These are phyloP conservation scores for Furcifer pardalis DNA, from an alignment of 2,797 vertebrate genomes.

Conservation along the genomic window DNA sequence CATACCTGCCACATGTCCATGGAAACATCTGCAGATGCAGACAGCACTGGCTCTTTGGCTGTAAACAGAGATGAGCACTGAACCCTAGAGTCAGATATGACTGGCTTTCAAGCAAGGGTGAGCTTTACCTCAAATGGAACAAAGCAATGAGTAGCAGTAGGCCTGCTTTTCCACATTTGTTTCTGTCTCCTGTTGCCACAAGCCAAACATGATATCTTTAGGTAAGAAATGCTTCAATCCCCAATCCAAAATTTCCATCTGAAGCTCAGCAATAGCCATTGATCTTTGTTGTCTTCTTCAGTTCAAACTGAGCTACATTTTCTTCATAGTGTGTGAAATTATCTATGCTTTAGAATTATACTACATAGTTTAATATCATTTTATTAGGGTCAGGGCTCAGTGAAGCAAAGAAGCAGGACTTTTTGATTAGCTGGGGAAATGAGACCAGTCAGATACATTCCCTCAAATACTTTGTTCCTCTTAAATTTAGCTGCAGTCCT, in stretches of 20 bases:
- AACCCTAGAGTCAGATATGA: too few relatives aligned
- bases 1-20: too few relatives aligned
- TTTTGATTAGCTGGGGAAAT: too few relatives aligned
- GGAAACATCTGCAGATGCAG: too few relatives aligned
- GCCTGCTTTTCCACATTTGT: background rate
- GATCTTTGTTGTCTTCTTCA: background rate
- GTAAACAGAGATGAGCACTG: too few relatives aligned
- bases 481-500: background rate
- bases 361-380: too few relatives aligned
- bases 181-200: background rate
- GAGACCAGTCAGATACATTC: too few relatives aligned
- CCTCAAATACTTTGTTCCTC: background rate
- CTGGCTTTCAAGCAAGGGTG: too few relatives aligned
- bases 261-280: background rate
- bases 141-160: background rate
- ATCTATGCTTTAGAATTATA: too few relatives aligned
- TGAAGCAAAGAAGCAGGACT: too few relatives aligned
- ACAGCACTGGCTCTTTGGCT: too few relatives aligned
- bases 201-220: background rate
- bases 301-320: background rate
- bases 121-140: background rate
- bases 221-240: background rate
- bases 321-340: background rate
- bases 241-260: background rate
- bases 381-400: too few relatives aligned